phyloP scores from a whole-genome alignment of 2,888 invertebrate species.

The Reticulitermes lucifugus region DNA sequence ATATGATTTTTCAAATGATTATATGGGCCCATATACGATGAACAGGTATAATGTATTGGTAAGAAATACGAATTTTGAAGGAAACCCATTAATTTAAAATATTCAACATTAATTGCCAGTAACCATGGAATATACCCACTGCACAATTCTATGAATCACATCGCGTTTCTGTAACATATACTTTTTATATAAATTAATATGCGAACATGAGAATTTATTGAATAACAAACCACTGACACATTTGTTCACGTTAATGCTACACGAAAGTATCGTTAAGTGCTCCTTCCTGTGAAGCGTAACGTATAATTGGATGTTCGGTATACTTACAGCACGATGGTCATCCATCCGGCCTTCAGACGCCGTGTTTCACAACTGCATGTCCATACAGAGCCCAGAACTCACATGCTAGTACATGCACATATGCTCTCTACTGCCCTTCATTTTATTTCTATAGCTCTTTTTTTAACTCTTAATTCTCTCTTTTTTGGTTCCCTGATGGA shows the following conservation, averaged over 20 bases:
- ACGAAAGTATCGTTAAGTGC: background rate
- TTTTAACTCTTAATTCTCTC: conserved; percentile 47
- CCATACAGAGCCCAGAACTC: background rate
- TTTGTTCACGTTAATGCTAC: background rate
- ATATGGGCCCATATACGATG: background rate
- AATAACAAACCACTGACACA: background rate
- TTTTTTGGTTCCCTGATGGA: conserved; percentile 36
- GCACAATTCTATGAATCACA: no score
- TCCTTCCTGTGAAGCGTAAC: background rate
- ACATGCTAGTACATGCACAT: conserved; percentile 18
- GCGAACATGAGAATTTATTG: background rate
- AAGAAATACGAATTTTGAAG: no score
- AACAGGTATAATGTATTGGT: no score
- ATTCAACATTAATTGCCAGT: no score
- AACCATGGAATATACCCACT: no score
- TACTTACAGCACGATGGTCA: conserved; percentile 10
- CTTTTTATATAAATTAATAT: no score
- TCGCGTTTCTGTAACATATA: no score
- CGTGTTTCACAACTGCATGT: background rate
- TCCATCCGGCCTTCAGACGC: background rate
- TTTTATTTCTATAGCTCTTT: conserved; percentile 34
- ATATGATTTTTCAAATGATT: background rate
- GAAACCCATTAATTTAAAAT: no score
- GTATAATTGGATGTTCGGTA: background rate
- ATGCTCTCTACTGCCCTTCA: background rate